Evolutionary conservation across 2,888 invertebrate genomes (phyloP).

Genomic region (Hipparchia sbordonii): DNA sequence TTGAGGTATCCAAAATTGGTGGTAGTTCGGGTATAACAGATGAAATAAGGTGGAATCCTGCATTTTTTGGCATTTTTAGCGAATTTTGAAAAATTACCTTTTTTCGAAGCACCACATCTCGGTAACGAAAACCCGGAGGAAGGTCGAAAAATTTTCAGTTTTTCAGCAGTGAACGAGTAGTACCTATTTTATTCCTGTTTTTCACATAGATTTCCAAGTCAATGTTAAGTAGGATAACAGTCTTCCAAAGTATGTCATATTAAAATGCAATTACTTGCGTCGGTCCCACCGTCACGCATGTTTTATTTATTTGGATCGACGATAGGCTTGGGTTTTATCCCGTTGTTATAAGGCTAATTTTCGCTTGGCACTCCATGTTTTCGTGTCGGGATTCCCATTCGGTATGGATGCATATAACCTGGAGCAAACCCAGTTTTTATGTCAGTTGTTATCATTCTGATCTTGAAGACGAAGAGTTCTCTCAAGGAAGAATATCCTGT

Average conservation of each 20-base stretch:
- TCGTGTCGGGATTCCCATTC: constrained; percentile 52
- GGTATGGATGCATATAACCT: constrained; percentile 67
- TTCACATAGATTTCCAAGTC: constrained; percentile 33
- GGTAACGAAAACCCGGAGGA: too few relatives aligned
- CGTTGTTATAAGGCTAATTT: constrained; percentile 52
- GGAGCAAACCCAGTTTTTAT: constrained; percentile 51
- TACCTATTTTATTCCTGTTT: not conserved
- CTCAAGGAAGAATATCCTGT: constrained; percentile 35
- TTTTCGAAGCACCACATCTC: too few relatives aligned
- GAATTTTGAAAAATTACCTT: too few relatives aligned
- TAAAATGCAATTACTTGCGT: constrained; percentile 73
- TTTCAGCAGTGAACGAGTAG: too few relatives aligned
- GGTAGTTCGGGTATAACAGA: too few relatives aligned
- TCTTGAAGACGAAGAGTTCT: constrained; percentile 46
- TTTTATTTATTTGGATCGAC: constrained; percentile 65
- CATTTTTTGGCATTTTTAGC: too few relatives aligned
- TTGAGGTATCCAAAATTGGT: too few relatives aligned
- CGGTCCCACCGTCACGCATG: constrained; percentile 64
- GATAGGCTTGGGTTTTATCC: constrained; percentile 45
- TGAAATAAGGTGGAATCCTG: too few relatives aligned
- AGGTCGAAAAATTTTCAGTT: too few relatives aligned
- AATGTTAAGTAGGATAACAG: constrained; percentile 48
- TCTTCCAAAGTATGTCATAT: constrained; percentile 50
- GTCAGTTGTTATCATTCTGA: constrained; percentile 57
- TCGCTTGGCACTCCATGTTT: constrained; percentile 46